Percentiles rank a stretch among this genome's conserved stretches.
These are phyloP conservation scores for Drosophila kambysellisi DNA, from an alignment of 2,888 invertebrate species.

Conservation along the genomic window DNA sequence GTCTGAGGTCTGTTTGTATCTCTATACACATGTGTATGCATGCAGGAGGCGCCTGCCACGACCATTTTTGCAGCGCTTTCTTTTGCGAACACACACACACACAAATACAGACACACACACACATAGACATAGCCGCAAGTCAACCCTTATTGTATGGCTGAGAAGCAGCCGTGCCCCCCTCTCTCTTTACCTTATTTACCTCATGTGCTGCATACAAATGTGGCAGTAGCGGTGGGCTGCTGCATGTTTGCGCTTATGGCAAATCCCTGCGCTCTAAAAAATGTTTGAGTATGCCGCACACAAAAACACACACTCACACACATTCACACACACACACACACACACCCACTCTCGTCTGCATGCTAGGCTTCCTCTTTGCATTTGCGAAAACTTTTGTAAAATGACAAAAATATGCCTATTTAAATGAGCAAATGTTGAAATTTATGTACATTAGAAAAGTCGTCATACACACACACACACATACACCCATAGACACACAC, in stretches of 20 bases:
- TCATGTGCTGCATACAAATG: slow-evolving; percentile 52
- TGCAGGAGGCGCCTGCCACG: slow-evolving; percentile 56
- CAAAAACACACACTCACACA: not conserved
- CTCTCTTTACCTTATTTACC: slow-evolving; percentile 6
- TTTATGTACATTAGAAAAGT: slow-evolving; percentile 78
- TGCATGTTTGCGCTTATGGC: slow-evolving; percentile 75
- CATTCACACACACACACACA: not conserved
- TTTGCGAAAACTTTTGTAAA: slow-evolving; percentile 80
- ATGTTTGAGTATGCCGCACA: slow-evolving; percentile 69
- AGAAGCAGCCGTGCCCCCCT: not conserved
- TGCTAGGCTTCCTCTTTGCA: slow-evolving; percentile 65
- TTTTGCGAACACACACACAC: not conserved
- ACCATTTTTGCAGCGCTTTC: slow-evolving; percentile 72
- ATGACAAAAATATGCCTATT: slow-evolving; percentile 80
- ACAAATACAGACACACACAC: slow-evolving; percentile 4
- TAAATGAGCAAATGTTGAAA: slow-evolving; percentile 81
- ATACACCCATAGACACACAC: not conserved
- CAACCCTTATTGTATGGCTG: slow-evolving; percentile 45
- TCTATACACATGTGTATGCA: slow-evolving; percentile 22
- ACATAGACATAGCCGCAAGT: slow-evolving; percentile 29
- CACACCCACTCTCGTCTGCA: slow-evolving; percentile 21
- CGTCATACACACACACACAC: slow-evolving; percentile 16
- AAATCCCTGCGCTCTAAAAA: slow-evolving; percentile 80
- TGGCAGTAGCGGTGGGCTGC: slow-evolving; percentile 40
- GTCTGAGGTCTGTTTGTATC: slow-evolving; percentile 52